Evolutionary conservation across 2,113 vertebrate genomes (phyloP), one percentile per base, ranked within the genome.

Genomic region (Phyllostomus hastatus): DNA sequence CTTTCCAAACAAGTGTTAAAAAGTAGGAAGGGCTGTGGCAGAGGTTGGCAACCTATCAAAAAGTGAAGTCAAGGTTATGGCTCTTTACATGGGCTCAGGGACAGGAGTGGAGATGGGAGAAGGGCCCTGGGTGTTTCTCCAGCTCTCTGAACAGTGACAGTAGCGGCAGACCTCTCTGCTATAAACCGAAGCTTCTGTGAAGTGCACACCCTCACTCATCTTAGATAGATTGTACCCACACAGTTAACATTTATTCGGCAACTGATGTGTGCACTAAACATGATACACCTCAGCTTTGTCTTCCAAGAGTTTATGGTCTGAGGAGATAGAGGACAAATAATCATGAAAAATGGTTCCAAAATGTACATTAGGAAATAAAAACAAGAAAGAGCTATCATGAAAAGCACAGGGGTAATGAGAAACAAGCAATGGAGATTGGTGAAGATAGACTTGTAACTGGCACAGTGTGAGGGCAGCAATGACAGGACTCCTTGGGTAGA

Each of bases 291-390:
- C 67, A 15, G n/a, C 20, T 33, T 35, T 54, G n/a, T 61, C 70
- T 91, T 31, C 50, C 3, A 59, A 35, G 33, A 84, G 41, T 43
- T 48, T 28, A 66, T 26, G 24, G 17, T 81, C 75, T 10, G 14
- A 75, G 46, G 41, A 84, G 31, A 67, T 4, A 4, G 0, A 41
- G 57, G 52, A 66, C 61, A 76, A 46, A n/a, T 50, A 80, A 43
- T 78, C 26, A 7, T 64, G 35, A 35, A 90, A 90, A 76, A 64
- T n/a, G 69, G 43, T 22, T 86, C 61, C 67, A 86, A 92, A 92
- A 82, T 22, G 70, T 10, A 48, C 24, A 46, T 38, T 14, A 43
- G 15, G 26, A 75, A 88, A 57, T 33, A 72, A 72, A 70, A 85
- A 66, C 0, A 28, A 90, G 69, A 43, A 86, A 57, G 48, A 31